Conservation (phyloP, 2,797 vertebrate genomes). For the Gobionotothen gibberifrons region DNA sequence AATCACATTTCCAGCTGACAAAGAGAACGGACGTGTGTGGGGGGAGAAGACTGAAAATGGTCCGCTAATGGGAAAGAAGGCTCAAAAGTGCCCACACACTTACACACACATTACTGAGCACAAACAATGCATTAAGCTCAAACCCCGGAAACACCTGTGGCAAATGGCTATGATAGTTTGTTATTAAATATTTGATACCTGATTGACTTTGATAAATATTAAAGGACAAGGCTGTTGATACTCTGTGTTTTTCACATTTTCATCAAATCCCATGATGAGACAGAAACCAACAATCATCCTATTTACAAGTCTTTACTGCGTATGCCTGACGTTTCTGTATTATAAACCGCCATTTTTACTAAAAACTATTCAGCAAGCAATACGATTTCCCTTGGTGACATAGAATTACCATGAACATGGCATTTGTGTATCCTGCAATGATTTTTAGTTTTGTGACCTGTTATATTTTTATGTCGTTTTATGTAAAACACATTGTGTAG, state of each 20-base stretch:
- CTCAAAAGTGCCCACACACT: slow-evolving; percentile 8
- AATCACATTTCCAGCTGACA: slow-evolving; percentile 76
- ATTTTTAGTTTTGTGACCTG: no score
- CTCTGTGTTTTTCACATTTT: not conserved
- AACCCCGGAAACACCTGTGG: slow-evolving; percentile 36
- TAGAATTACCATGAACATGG: not conserved
- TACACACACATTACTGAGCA: slow-evolving; percentile 11
- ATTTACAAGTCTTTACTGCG: not conserved
- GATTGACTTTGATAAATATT: not conserved
- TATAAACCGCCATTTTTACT: not conserved
- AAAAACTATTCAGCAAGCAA: no score
- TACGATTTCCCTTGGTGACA: not conserved
- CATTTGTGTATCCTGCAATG: no score
- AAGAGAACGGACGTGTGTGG: slow-evolving; percentile 48
- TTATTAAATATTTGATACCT: slow-evolving; percentile 5
- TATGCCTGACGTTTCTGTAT: not conserved
- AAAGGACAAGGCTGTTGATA: not conserved
- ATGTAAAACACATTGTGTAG: no score
- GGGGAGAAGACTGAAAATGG: slow-evolving; percentile 36
- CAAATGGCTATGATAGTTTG: slow-evolving; percentile 18
- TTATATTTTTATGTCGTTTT: no score
- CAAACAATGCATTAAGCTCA: slow-evolving; percentile 34
- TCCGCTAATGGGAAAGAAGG: slow-evolving; percentile 57
- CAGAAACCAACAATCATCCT: not conserved
- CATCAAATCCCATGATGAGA: not conserved